phyloP scores from a whole-genome alignment of 2,888 invertebrate genomes.

The Eupithecia vulgata region DNA sequence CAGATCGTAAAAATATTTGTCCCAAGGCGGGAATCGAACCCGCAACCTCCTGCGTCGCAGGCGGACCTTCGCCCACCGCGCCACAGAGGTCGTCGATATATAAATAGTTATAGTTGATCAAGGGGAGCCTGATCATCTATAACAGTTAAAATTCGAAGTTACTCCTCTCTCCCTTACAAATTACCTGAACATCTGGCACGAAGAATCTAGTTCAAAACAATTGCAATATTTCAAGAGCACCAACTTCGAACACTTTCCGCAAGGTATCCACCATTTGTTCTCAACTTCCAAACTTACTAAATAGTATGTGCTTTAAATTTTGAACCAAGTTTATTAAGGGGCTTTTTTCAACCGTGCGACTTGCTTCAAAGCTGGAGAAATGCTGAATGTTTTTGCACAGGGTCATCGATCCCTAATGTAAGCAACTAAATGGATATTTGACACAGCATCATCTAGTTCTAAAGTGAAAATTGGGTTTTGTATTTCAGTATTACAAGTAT shows the following conservation, averaged over 20 bases:
- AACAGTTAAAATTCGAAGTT: constrained; percentile 3
- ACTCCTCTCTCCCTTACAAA: constrained; percentile 1
- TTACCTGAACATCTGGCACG: constrained; percentile 20
- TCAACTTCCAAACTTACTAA: constrained; percentile 18
- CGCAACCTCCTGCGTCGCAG: no score
- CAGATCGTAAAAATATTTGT: no score
- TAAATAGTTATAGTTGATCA: not conserved
- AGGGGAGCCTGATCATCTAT: not conserved
- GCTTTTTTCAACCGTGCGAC: not conserved
- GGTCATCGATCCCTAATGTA: not conserved
- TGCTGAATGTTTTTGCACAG: not conserved
- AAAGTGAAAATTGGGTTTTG: not conserved
- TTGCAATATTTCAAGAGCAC: constrained; percentile 22
- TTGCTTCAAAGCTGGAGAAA: not conserved
- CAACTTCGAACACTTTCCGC: not conserved
- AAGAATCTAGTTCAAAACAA: constrained; percentile 15
- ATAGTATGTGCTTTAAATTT: constrained; percentile 20
- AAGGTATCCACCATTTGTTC: constrained; percentile 16
- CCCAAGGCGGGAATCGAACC: no score
- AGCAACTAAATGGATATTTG: not conserved
- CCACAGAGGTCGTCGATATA: no score
- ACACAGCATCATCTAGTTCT: not conserved
- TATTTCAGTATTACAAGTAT: no score
- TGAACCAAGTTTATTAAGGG: constrained; percentile 10
- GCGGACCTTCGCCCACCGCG: no score